phyloP scores from a whole-genome alignment of 2,888 invertebrate genomes.

The Clivina fossor region DNA sequence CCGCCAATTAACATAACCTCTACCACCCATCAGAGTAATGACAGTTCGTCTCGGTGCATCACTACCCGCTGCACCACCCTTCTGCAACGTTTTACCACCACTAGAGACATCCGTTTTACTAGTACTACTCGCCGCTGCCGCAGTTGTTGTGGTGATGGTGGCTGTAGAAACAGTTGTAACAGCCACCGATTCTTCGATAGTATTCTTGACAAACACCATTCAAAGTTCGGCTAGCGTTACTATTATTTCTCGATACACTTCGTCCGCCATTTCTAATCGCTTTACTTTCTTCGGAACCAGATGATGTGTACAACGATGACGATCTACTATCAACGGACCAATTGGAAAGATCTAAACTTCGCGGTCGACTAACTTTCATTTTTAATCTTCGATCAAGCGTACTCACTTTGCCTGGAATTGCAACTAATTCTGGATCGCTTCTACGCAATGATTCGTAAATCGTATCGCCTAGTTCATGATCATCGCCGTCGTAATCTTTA shows the following conservation, averaged over 20 bases:
- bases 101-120: too few species aligned
- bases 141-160: slow-evolving; percentile 40
- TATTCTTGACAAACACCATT: slow-evolving; percentile 48
- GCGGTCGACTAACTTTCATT: slow-evolving; percentile 79
- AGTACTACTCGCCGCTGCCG: slow-evolving; percentile 37
- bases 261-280: slow-evolving; percentile 63
- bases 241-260: slow-evolving; percentile 74
- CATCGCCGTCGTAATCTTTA: slow-evolving; percentile 81
- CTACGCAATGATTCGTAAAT: slow-evolving; percentile 76
- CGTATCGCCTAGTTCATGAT: slow-evolving; percentile 68
- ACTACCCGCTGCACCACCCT: slow-evolving; percentile 48
- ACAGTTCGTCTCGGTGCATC: slow-evolving; percentile 69
- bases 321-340: slow-evolving; percentile 87
- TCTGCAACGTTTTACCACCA: slow-evolving; percentile 33
- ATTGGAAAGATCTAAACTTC: slow-evolving; percentile 80
- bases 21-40: slow-evolving; percentile 83
- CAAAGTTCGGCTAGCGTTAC: slow-evolving; percentile 69
- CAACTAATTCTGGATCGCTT: slow-evolving; percentile 82
- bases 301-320: slow-evolving; percentile 78
- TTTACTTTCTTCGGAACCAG: slow-evolving; percentile 84
- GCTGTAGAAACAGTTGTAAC: slow-evolving; percentile 33
- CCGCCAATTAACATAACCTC: slow-evolving; percentile 85
- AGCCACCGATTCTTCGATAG: slow-evolving; percentile 48
- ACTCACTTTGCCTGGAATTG: slow-evolving; percentile 79
- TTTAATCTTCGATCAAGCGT: slow-evolving; percentile 78